These are phyloP conservation scores for Ophioninae sp. DNA, from an alignment of 2,888 invertebrate species.

Conservation along the genomic window DNA sequence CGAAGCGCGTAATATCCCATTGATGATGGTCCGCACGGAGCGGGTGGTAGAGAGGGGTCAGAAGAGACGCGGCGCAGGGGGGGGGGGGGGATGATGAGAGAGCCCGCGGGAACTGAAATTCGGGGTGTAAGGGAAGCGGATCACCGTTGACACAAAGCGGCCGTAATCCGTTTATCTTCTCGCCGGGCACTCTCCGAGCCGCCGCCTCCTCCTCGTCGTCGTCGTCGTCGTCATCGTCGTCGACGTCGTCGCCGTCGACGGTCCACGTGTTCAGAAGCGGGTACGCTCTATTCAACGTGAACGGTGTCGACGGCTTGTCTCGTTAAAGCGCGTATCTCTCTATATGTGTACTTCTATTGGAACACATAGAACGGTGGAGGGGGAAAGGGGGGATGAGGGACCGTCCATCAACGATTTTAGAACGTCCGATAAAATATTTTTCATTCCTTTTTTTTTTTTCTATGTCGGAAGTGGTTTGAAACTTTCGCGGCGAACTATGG, in stretches of 20 bases:
- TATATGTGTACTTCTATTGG: not conserved
- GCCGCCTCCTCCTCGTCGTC: constrained; percentile 40
- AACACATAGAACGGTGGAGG: no score
- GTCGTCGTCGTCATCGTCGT: constrained; percentile 45
- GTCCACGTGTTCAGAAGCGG: constrained; percentile 64
- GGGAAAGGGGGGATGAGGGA: not conserved
- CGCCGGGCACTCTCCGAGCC: constrained; percentile 75
- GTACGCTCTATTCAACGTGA: constrained; percentile 51
- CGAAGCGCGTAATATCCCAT: constrained; percentile 80
- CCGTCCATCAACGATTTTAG: not conserved
- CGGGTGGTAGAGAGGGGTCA: constrained; percentile 54
- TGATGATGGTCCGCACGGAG: constrained; percentile 71
- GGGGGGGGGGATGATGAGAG: constrained; percentile 37
- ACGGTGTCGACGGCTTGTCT: constrained; percentile 47
- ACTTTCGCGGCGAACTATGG: no score
- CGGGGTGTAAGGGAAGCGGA: constrained; percentile 78
- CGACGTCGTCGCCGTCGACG: constrained; percentile 49
- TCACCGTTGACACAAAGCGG: constrained; percentile 81
- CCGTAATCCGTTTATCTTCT: constrained; percentile 81
- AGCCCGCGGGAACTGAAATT: constrained; percentile 67
- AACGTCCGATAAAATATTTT: no score
- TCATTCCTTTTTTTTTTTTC: no score
- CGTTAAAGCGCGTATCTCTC: constrained; percentile 17
- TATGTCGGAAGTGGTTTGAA: no score
- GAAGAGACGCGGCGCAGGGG: constrained; percentile 31